Evolutionary conservation across 2,113 vertebrate genomes (phyloP), one percentile per base, ranked within the genome.

Genomic region (Xenotilapia flavipinnis): DNA sequence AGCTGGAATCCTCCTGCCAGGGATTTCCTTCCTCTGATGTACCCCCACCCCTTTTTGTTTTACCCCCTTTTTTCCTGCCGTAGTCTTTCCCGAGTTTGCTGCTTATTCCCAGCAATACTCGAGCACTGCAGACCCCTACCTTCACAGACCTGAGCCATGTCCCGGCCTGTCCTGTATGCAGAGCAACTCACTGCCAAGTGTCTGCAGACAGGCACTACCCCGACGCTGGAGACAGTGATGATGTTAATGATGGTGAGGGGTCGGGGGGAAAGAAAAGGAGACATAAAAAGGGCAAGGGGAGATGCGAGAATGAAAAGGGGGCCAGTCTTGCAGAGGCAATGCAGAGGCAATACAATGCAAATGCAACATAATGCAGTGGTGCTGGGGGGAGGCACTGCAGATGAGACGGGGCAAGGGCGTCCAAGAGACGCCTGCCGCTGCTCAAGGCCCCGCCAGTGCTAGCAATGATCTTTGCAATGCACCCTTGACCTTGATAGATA

Each of bases 21-120:
- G 96, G 94, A 94, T 96, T 96, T 95, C 96, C 95, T 96, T 90
- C 68, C 65, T 81, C 49, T 94, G 90, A 96, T 94, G 91, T 91
- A 88, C 81, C 23, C n/a, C 85, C 85, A 85, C 60, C 17, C 38
- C 3, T 31, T 40, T 26, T 65, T 17, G 81, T 45, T 55, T 53
- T 5, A 0, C 33, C 15, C 45, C 9, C 7, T 70, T 68, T 62
- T 53, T 65, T 6, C 81, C 88, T 92, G 88, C 73, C 21, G 21
- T 92, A 91, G 85, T 91, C 85, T 84, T 80, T 84, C 38, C 82
- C 12, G 40, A 86, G 73, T 42, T 90, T 75, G n/a, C 83, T 86
- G 85, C 89, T 86, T 51, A 87, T 93, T 92, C 84, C 58, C 51
- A 21, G 83, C 80, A 79, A 33, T 81, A 51, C 86, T 45, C 2